Base-by-base conservation (phyloP, 1,140 invertebrate genomes). In the Drosophila elegans region DNA sequence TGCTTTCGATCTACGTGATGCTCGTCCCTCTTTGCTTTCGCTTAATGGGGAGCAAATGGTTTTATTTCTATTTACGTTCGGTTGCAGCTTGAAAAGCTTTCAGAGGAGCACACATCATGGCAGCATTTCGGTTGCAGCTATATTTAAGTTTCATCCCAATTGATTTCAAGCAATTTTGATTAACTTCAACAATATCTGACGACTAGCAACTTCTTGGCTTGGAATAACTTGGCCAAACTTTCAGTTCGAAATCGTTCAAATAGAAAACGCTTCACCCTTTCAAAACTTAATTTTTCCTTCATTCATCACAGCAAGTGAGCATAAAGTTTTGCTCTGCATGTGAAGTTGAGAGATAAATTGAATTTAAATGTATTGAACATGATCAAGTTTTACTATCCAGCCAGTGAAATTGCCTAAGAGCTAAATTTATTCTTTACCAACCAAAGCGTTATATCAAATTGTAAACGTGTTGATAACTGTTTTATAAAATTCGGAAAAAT, bases 1-100 rank as follows among this genome's bases (percentile, higher is more conserved):
- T 68, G 64, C 64, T 68, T 49, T 73, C 46, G 55, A 61, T 72
- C 69, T 73, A 72, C 69, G 72, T 74, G 72, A 74, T 74, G 60
- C 51, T 64, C 27, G 21, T 74, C 39, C 59, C 38, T 64, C 52
- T 63, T 27, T 9, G 34, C 32, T 29, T 74, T 10, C 72, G 12
- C 32, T 74, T 74, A 64, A 63, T 74, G 32, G 69, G 32, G 36
- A 55, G 69, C 12, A 54, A 74, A 73, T 73, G 69, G 45, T 63
- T 74, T 45, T 74, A 64, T 74, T 74, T 74, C 49, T 55, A 54
- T 72, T 57, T 57, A 71, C 44, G 39, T 42, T 13, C 6, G 34
- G 41, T 16, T 63, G 41, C 61, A 55, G 51, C 27, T 16, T 13
- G 29, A 55, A 52, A 63, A 12, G 51, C 41, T 45, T 36, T 63